Evolutionary conservation across 2,888 invertebrate species (phyloP).

Genomic region (Micoletzkya japonica): DNA sequence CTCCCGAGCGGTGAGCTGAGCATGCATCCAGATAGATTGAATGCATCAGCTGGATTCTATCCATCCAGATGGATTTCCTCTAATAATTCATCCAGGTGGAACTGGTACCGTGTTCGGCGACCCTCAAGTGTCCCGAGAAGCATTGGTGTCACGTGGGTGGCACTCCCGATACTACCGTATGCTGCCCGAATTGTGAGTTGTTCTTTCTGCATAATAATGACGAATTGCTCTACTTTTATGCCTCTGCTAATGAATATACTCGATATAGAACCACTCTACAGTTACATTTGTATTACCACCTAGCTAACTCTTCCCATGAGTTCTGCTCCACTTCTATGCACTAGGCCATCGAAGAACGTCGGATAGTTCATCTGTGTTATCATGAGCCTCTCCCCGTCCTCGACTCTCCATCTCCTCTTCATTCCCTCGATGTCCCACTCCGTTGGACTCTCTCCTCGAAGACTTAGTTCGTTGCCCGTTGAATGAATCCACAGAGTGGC

Average conservation of each 20-base stretch:
- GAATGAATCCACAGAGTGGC: conserved; percentile 35
- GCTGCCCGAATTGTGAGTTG: conserved; percentile 56
- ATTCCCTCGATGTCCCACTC: background rate
- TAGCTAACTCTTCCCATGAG: background rate
- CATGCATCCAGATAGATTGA: background rate
- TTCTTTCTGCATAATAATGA: background rate
- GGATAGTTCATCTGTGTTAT: conserved; percentile 12
- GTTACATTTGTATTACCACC: background rate
- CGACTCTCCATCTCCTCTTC: background rate
- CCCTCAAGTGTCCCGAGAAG: conserved; percentile 44
- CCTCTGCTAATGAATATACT: background rate
- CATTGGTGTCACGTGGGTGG: conserved; percentile 61
- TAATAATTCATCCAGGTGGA: conserved; percentile 28
- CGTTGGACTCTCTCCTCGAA: background rate
- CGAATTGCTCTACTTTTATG: background rate
- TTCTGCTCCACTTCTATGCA: background rate
- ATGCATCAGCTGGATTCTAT: background rate
- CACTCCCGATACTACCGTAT: conserved; percentile 54
- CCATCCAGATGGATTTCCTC: background rate
- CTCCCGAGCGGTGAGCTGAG: conserved; percentile 14
- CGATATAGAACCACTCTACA: background rate
- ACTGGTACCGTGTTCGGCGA: conserved; percentile 42
- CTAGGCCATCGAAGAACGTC: conserved; percentile 1
- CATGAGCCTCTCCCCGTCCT: conserved; percentile 1
- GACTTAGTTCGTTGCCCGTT: conserved; percentile 29